phyloP scores from a whole-genome alignment of 2,113 vertebrate species.

The Cyanistes caeruleus region DNA sequence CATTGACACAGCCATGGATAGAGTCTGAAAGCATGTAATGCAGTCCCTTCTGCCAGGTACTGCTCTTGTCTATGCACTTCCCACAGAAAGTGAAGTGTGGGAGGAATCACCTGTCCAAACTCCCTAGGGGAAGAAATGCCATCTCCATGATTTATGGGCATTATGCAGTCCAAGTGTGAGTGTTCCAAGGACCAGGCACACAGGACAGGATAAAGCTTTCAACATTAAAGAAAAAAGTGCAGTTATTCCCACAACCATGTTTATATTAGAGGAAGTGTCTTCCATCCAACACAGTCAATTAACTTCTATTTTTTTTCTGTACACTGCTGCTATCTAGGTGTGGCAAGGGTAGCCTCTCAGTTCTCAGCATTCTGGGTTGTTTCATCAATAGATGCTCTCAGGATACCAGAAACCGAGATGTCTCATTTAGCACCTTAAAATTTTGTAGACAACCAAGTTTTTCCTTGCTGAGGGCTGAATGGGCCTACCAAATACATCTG shows the following conservation, averaged over 20 bases:
- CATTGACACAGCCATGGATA: background rate
- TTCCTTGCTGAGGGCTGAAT: background rate
- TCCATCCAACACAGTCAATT: background rate
- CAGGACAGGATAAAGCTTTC: background rate
- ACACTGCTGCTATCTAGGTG: background rate
- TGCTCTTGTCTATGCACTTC: background rate
- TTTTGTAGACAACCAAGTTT: background rate
- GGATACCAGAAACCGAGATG: background rate
- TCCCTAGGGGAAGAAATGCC: background rate
- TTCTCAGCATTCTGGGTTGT: background rate
- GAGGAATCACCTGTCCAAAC: background rate
- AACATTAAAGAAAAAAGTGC: background rate
- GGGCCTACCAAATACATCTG: background rate
- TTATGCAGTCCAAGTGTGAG: background rate
- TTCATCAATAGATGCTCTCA: background rate
- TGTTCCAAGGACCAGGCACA: background rate
- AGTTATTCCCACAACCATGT: background rate
- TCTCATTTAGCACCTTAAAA: background rate
- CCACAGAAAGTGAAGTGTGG: background rate
- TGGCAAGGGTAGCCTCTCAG: rapidly evolving
- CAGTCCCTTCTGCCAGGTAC: background rate
- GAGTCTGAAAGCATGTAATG: background rate
- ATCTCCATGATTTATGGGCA: background rate
- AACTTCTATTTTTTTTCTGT: background rate
- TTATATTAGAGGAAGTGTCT: background rate